Percentiles rank a stretch among this genome's conserved stretches.
Evolutionary conservation across 2,797 vertebrate species (phyloP).

Genomic region (Tragopan temminckii): DNA sequence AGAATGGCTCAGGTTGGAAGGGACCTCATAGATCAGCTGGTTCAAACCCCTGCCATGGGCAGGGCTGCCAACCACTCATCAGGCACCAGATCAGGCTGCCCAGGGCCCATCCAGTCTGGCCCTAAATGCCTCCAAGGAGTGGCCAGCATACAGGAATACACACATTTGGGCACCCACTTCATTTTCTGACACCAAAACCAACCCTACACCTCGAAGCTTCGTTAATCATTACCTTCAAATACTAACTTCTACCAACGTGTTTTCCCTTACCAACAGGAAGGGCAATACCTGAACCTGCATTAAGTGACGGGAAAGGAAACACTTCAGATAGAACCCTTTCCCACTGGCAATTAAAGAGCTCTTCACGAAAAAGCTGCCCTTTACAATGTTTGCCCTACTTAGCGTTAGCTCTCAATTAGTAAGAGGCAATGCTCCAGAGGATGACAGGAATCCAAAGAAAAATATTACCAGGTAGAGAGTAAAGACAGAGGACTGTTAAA

Average conservation of each 20-base stretch:
- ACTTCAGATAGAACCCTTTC: slow-evolving; percentile 25
- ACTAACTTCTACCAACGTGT: background rate
- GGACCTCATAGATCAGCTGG: too few relatives aligned
- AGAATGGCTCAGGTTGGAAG: too few relatives aligned
- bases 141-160: background rate
- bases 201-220: background rate
- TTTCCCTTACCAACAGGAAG: background rate
- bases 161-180: background rate
- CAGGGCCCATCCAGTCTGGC: too few relatives aligned
- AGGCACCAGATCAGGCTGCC: too few relatives aligned
- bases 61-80: too few relatives aligned
- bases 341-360: slow-evolving; percentile 39
- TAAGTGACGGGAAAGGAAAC: slow-evolving; percentile 30
- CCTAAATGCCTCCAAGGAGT: too few relatives aligned
- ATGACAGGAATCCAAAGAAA: slow-evolving; percentile 50
- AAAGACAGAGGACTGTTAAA: slow-evolving; percentile 10
- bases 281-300: slow-evolving; percentile 25
- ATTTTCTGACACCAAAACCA: background rate
- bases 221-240: background rate
- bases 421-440: slow-evolving; percentile 57
- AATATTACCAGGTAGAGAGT: slow-evolving; percentile 59
- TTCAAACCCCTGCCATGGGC: too few relatives aligned
- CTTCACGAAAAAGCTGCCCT: slow-evolving; percentile 48
- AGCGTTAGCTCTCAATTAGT: slow-evolving; percentile 44
- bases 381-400: slow-evolving; percentile 63